Percentiles rank a stretch among this genome's conserved stretches.
These are phyloP conservation scores for Drosophila phalerata DNA, from an alignment of 2,888 invertebrate species.

Conservation along the genomic window DNA sequence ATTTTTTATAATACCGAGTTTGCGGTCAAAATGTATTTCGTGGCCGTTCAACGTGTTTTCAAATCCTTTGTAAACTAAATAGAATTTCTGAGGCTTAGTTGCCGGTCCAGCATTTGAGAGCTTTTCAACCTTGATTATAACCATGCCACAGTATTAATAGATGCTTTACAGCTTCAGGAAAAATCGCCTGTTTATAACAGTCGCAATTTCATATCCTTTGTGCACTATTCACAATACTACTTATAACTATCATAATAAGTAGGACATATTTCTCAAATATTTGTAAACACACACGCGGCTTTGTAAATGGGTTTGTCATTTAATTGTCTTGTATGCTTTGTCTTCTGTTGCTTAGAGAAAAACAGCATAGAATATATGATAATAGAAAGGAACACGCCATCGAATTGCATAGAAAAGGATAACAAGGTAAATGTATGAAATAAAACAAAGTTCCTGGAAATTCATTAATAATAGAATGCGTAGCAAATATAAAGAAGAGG, in stretches of 20 bases:
- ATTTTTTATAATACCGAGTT: not conserved
- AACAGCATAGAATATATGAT: not conserved
- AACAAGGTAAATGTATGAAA: not conserved
- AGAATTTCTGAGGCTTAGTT: not conserved
- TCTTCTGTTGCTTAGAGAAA: not conserved
- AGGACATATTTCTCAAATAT: conserved; percentile 17
- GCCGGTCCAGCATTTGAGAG: not conserved
- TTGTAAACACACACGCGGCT: conserved; percentile 6
- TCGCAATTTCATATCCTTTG: not conserved
- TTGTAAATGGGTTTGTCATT: not conserved
- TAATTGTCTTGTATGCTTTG: not conserved
- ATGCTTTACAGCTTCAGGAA: not conserved
- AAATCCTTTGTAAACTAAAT: not conserved
- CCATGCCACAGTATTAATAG: not conserved
- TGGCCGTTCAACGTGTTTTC: not conserved
- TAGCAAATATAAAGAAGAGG: not conserved
- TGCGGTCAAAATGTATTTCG: not conserved
- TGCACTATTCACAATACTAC: not conserved
- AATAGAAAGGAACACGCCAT: not conserved
- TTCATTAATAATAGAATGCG: not conserved
- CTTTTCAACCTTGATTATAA: not conserved
- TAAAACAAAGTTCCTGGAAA: not conserved
- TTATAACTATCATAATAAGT: not conserved
- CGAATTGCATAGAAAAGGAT: not conserved
- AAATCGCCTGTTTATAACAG: not conserved